Conservation (phyloP, 2,797 vertebrate genomes). For the Sebastes flavidus region DNA sequence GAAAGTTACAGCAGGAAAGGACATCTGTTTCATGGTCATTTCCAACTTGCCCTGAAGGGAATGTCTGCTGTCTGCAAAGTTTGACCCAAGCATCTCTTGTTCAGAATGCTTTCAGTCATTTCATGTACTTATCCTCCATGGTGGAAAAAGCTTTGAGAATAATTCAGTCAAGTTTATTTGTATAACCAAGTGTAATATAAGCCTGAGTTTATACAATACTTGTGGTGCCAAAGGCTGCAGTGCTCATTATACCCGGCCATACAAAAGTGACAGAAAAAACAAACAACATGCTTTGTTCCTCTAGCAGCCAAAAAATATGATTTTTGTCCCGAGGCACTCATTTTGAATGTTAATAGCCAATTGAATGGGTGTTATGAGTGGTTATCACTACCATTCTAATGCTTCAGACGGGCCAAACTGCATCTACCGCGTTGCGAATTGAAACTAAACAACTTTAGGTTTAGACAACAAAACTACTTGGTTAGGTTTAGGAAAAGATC, state of each 20-base stretch:
- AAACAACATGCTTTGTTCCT: background rate
- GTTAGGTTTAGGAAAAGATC: too few species aligned
- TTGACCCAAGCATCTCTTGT: background rate
- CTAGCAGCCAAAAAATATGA: background rate
- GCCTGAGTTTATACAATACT: background rate
- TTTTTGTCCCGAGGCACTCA: background rate
- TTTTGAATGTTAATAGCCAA: background rate
- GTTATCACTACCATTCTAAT: background rate
- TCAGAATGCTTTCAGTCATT: background rate
- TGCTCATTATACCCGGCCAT: background rate
- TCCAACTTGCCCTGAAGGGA: slow-evolving; percentile 1
- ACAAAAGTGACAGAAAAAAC: background rate
- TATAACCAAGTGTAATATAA: too few species aligned
- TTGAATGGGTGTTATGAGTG: background rate
- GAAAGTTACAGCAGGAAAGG: background rate
- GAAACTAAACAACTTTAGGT: background rate
- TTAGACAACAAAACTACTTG: too few species aligned
- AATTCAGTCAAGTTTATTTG: background rate
- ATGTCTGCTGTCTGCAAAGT: background rate
- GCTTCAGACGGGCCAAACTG: background rate
- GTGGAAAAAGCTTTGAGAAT: background rate
- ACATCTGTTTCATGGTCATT: slow-evolving; percentile 16
- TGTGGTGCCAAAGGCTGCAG: background rate
- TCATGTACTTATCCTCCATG: background rate
- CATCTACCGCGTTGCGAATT: background rate